phyloP scores from a whole-genome alignment of 2,113 vertebrate species.

The Nematolebias whitei region DNA sequence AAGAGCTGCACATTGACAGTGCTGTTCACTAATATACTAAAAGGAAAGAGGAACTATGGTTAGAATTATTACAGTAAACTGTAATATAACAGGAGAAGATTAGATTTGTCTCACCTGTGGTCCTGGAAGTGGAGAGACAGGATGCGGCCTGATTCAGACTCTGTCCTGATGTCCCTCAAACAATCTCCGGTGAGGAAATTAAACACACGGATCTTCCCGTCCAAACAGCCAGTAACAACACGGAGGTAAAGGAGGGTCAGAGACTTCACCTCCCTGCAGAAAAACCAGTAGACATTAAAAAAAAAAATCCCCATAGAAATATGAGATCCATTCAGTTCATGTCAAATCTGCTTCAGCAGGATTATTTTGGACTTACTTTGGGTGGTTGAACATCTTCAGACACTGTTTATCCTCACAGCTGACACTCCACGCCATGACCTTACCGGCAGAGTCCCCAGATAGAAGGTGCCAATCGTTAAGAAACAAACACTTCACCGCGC shows the following conservation, averaged over 20 bases:
- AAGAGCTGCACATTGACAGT: conserved; percentile 74
- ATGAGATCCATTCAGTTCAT: no score
- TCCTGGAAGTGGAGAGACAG: conserved; percentile 77
- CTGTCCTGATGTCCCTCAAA: conserved; percentile 81
- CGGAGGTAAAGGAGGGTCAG: conserved; percentile 85
- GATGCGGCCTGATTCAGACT: conserved; percentile 71
- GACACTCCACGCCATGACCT: conserved; percentile 88
- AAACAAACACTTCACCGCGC: conserved; percentile 84
- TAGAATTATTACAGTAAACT: background rate
- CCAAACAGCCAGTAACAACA: conserved; percentile 87
- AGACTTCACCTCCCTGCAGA: conserved; percentile 84
- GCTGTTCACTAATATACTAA: conserved; percentile 86
- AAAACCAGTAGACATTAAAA: no score
- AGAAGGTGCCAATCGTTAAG: conserved; percentile 87
- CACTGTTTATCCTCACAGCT: conserved; percentile 73
- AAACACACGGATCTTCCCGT: conserved; percentile 90
- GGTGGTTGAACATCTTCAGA: conserved; percentile 85
- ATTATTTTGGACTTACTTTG: conserved; percentile 81
- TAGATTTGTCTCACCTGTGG: conserved; percentile 76
- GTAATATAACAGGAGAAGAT: background rate
- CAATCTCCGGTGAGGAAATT: conserved; percentile 86
- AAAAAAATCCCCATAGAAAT: accelerated
- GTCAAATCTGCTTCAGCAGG: no score
- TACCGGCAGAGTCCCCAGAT: conserved; percentile 81
- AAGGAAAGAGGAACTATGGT: background rate